A percentile compares a stretch with the other conserved stretches of the same genome.
These are phyloP conservation scores for Drosophila setifemur DNA, from an alignment of 1,140 invertebrate species.

Conservation along the genomic window DNA sequence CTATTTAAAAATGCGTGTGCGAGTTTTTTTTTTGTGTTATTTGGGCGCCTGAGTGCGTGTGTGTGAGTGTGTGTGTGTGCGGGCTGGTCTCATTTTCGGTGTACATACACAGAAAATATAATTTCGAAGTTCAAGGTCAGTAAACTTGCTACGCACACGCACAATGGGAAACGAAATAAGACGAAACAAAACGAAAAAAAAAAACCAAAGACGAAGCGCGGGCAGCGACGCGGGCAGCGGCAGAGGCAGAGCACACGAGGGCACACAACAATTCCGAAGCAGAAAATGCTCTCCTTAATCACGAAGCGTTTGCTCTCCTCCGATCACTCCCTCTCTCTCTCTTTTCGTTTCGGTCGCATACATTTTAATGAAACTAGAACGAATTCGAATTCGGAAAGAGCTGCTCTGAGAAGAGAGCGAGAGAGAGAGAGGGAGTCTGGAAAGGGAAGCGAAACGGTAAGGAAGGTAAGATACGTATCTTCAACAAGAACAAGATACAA, in stretches of 20 bases:
- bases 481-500: not conserved
- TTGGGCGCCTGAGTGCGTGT: not conserved
- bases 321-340: constrained; percentile 1
- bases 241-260: too few relatives aligned
- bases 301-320: not conserved
- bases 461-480: constrained; percentile 8
- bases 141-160: constrained; percentile 81
- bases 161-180: constrained; percentile 49
- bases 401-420: constrained; percentile 3
- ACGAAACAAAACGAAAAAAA: constrained; percentile 14
- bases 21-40: constrained; percentile 2
- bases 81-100: constrained; percentile 58
- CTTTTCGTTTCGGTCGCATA: constrained; percentile 6
- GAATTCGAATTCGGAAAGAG: constrained; percentile 44
- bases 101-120: constrained; percentile 59
- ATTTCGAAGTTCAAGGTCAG: constrained; percentile 82
- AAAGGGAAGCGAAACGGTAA: constrained; percentile 17
- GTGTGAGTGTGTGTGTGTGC: constrained; percentile 7
- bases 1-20: constrained; percentile 33
- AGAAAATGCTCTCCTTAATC: too few relatives aligned
- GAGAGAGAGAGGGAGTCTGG: not conserved
- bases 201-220: constrained; percentile 24
- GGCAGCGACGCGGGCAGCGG: not conserved
- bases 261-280: too few relatives aligned
- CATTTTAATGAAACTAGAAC: constrained; percentile 67